Evolutionary conservation across 2,113 vertebrate species (phyloP).

Genomic region (Turdus rufiventris): DNA sequence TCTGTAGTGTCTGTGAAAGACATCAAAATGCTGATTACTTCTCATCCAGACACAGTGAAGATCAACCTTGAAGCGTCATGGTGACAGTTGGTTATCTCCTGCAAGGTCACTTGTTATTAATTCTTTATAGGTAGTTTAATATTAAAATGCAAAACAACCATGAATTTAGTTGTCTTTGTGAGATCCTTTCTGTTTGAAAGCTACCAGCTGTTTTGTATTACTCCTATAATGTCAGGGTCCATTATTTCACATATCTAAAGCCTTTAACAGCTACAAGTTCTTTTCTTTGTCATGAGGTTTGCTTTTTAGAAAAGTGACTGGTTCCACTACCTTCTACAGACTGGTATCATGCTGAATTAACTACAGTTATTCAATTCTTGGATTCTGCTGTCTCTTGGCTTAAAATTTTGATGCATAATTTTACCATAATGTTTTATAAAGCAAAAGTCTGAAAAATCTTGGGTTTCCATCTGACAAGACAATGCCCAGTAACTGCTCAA

Average conservation of each 20-base stretch:
- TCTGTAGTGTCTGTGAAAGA: not conserved
- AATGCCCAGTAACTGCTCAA: not conserved
- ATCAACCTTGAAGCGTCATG: not conserved
- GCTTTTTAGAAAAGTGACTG: not conserved
- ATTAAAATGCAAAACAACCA: not conserved
- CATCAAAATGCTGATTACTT: not conserved
- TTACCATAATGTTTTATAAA: not conserved
- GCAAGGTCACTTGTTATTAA: not conserved
- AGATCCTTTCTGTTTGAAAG: not conserved
- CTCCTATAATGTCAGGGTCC: not conserved
- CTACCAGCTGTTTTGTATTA: not conserved
- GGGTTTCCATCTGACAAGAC: not conserved
- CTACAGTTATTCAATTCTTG: not conserved
- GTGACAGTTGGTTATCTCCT: not conserved
- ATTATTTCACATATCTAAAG: not conserved
- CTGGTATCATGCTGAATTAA: not conserved
- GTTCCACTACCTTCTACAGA: not conserved
- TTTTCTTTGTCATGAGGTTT: not conserved
- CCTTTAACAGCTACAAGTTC: not conserved
- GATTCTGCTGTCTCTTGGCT: not conserved
- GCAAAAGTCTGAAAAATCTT: not conserved
- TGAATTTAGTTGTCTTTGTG: not conserved
- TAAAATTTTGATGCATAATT: not conserved
- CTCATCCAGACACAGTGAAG: not conserved
- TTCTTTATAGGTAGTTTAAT: not conserved